A percentile compares a stretch with the other conserved stretches of the same genome.
phyloP scores from a whole-genome alignment of 2,113 vertebrate species.

The Mus pahari region DNA sequence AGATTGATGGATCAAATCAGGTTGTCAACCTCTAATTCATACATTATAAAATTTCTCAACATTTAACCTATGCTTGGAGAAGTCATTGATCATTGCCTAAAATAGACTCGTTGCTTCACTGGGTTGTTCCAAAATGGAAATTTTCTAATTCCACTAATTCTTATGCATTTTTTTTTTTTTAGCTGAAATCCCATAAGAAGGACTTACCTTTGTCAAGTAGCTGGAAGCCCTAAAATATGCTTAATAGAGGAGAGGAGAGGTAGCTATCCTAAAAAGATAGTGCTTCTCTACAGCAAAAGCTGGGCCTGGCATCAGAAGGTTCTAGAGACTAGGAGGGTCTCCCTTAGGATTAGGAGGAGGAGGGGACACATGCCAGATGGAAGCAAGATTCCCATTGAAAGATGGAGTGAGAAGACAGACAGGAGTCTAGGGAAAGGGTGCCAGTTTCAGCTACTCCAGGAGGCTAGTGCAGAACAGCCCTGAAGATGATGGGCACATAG shows the following conservation, averaged over 20 bases:
- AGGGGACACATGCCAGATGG: background rate
- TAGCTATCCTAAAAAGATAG: background rate
- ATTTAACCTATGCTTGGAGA: conserved; percentile 54
- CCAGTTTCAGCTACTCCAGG: background rate
- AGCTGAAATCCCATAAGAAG: conserved; percentile 42
- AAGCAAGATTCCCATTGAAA: background rate
- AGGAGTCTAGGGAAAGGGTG: background rate
- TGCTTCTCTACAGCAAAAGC: background rate
- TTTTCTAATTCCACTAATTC: conserved; percentile 47
- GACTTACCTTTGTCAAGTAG: background rate
- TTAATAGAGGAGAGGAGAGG: background rate
- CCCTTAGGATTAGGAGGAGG: background rate
- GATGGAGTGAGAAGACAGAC: background rate
- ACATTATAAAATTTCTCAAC: conserved; percentile 40
- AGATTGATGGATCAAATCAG: conserved; percentile 40
- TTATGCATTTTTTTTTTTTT: background rate
- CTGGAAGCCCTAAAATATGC: background rate
- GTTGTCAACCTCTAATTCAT: conserved; percentile 42
- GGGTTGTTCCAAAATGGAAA: conserved; percentile 31
- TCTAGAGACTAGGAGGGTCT: background rate
- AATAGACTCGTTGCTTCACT: background rate
- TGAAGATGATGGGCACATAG: background rate
- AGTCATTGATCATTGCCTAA: conserved; percentile 39
- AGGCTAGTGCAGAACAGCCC: background rate
- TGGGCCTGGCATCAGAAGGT: background rate